Evolutionary conservation across 2,797 vertebrate genomes (phyloP), one percentile per base, ranked within the genome.

Genomic region (Mastacembelus armatus): DNA sequence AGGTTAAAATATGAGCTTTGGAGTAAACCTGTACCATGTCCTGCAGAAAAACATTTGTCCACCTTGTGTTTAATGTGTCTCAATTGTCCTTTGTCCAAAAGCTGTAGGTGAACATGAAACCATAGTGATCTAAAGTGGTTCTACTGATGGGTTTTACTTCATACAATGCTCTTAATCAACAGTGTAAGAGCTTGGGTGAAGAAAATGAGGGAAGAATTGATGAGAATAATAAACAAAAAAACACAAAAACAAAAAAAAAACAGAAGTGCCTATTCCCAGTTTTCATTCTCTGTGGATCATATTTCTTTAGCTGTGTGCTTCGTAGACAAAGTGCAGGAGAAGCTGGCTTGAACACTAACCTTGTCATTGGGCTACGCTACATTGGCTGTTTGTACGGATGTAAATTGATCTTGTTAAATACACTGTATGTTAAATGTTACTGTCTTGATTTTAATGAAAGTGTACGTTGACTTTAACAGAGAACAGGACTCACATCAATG

Each of bases 251-350:
- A 38, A 12, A 55, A 38, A 55, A 63, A 84, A 85, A 90, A 89
- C 84, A 89, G 80, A 94, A 93, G 93, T 93, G 92, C 91, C 93
- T 94, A 89, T 70, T 91, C 80, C 78, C 70, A 27, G 66, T 84
- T 88, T 85, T 80, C 66, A 80, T 66, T 84, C 51, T 63, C 36
- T 71, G 66, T 78, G 44, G 78, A n/a, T 67, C 40, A 26, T 65
- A 58, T 72, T 54, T 59, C 60, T 86, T 29, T 61, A 39, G 65
- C 72, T 66, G 78, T 77, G 73, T 80, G 74, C 81, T 85, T 61
- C 42, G 52, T 73, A 56, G 57, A 67, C 38, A 51, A 71, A 70
- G 61, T 29, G 52, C 45, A 70, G 83, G 75, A 81, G 66, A 67
- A 49, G 16, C 64, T 16, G 24, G 66, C 84, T 85, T 62, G 57